phyloP scores from a whole-genome alignment of 2,113 vertebrate species.

The Heteronetta atricapilla region DNA sequence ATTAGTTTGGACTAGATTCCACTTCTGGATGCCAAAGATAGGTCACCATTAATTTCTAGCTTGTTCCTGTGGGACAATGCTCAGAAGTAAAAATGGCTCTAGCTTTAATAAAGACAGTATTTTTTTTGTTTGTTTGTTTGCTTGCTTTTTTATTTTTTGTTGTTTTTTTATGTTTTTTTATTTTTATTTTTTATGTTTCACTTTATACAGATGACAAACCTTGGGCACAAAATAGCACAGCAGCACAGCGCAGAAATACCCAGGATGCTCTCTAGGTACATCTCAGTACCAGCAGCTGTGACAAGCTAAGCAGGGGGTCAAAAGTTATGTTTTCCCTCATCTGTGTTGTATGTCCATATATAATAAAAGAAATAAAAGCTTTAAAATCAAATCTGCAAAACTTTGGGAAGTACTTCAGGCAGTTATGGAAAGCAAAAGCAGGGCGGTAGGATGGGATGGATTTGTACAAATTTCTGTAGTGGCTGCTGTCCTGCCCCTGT shows the following conservation, averaged over 20 bases:
- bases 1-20: neutral
- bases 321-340: too few relatives aligned
- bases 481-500: neutral
- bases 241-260: too few relatives aligned
- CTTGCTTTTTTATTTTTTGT: neutral
- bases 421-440: neutral
- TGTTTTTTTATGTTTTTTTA: neutral
- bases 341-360: neutral
- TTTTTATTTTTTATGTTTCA: neutral
- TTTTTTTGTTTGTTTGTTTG: neutral
- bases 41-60: neutral
- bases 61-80: neutral
- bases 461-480: neutral
- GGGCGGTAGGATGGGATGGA: neutral
- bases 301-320: too few relatives aligned
- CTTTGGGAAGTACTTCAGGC: neutral
- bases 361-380: neutral
- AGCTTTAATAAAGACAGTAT: neutral
- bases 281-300: too few relatives aligned
- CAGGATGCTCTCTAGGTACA: too few relatives aligned
- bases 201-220: neutral
- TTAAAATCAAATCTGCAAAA: neutral
- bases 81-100: neutral
- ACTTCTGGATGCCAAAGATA: neutral
- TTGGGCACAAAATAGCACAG: too few relatives aligned